Evolutionary conservation across 2,888 invertebrate species (phyloP).

Genomic region (Plagodis dolabraria): DNA sequence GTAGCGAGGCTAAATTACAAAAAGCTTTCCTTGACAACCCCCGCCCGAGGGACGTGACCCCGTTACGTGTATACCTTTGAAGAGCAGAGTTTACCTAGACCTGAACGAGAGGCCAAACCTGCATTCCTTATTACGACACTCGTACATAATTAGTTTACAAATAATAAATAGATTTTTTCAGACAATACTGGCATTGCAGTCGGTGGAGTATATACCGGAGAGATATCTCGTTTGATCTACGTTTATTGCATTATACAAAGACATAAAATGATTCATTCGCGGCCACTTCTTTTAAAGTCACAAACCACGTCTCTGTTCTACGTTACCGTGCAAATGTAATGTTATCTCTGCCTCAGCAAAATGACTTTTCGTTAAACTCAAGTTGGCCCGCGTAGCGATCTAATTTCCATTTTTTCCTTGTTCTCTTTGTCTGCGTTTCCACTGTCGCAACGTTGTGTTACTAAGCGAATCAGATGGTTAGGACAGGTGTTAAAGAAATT

Average conservation of each 20-base stretch:
- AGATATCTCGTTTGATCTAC: too few relatives aligned
- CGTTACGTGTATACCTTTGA: slow-evolving; percentile 60
- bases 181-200: too few relatives aligned
- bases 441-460: slow-evolving; percentile 27
- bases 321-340: slow-evolving; percentile 27
- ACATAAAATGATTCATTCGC: neutral
- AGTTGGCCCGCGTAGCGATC: slow-evolving; percentile 33
- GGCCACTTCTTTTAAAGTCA: neutral
- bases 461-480: slow-evolving; percentile 26
- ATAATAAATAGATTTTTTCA: too few relatives aligned
- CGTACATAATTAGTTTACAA: slow-evolving; percentile 1
- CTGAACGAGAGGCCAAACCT: slow-evolving; percentile 55
- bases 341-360: slow-evolving; percentile 34
- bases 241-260: too few relatives aligned
- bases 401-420: slow-evolving; percentile 45
- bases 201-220: too few relatives aligned
- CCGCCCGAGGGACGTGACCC: slow-evolving; percentile 53
- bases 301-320: slow-evolving; percentile 6
- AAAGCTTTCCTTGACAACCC: slow-evolving; percentile 65
- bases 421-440: slow-evolving; percentile 31
- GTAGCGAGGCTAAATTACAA: slow-evolving; percentile 56
- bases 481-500: slow-evolving; percentile 32
- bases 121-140: slow-evolving; percentile 1
- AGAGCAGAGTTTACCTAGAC: slow-evolving; percentile 58
- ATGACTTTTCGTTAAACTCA: slow-evolving; percentile 35